Evolutionary conservation across 2,113 vertebrate species (phyloP).

Genomic region (Catagonus wagneri): DNA sequence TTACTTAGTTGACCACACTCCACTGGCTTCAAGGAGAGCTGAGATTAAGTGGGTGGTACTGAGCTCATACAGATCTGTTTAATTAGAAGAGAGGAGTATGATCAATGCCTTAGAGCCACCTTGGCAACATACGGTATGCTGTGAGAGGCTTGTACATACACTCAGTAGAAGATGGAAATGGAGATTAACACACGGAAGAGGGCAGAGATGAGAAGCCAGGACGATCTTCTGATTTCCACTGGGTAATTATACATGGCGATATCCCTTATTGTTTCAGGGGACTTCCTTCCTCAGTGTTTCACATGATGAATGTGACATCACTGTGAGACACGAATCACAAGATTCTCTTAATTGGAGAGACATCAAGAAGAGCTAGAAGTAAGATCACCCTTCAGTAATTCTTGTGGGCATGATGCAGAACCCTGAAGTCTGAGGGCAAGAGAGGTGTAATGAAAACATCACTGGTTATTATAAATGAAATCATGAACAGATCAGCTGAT

Average conservation of each 20-base stretch:
- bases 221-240: background rate
- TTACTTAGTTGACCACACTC: rapidly evolving
- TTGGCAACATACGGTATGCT: too few relatives aligned
- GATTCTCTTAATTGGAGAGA: rapidly evolving
- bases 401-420: too few relatives aligned
- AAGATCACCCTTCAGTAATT: background rate
- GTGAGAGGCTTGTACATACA: background rate
- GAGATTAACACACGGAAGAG: background rate
- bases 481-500: background rate
- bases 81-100: background rate
- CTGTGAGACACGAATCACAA: rapidly evolving
- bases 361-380: background rate
- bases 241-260: background rate
- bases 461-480: background rate
- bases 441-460: background rate
- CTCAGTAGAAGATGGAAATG: too few relatives aligned
- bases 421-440: background rate
- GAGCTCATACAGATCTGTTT: background rate
- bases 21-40: background rate
- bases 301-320: too few relatives aligned
- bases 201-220: background rate
- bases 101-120: background rate
- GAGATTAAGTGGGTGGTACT: background rate
- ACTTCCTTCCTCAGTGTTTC: too few relatives aligned
- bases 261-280: background rate